A percentile compares a stretch with the other conserved stretches of the same genome.
These are phyloP conservation scores for Oscheius myriophilus DNA, from an alignment of 2,888 invertebrate genomes.

Conservation along the genomic window DNA sequence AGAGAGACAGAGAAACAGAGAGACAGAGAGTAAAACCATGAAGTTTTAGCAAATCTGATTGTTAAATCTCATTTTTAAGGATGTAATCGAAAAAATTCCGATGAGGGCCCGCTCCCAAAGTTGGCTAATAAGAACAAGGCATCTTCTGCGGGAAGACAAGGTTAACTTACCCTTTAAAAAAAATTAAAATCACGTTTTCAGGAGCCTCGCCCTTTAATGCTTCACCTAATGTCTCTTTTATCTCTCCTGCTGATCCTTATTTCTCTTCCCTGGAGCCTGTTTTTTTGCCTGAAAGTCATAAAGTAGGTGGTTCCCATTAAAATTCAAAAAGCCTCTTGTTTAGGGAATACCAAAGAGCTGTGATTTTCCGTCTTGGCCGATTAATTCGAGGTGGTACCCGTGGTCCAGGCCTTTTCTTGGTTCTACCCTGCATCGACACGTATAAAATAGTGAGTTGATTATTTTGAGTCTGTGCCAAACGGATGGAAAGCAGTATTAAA, in stretches of 20 bases:
- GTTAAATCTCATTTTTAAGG: too few species aligned
- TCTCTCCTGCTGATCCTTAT: conserved; percentile 63
- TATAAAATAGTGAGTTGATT: conserved; percentile 75
- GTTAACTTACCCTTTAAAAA: conserved; percentile 41
- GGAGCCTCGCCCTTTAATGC: conserved; percentile 62
- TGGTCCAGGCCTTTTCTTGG: conserved; percentile 88
- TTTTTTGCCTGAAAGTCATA: conserved; percentile 67
- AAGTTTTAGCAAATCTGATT: too few species aligned
- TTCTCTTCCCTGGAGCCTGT: conserved; percentile 67
- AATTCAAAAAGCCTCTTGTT: conserved; percentile 24
- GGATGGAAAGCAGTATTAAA: too few species aligned
- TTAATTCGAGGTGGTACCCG: conserved; percentile 81
- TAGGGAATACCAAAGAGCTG: conserved; percentile 79
- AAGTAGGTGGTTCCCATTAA: conserved; percentile 52
- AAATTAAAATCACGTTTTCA: conserved; percentile 19
- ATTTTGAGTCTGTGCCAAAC: too few species aligned
- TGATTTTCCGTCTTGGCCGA: conserved; percentile 87
- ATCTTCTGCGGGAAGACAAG: conserved; percentile 67
- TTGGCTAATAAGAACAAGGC: conserved; percentile 69
- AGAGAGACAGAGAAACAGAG: too few species aligned
- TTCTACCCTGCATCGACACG: conserved; percentile 87
- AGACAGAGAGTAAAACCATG: too few species aligned
- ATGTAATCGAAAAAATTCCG: conserved; percentile 69
- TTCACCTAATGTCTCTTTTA: conserved; percentile 59
- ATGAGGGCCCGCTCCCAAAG: conserved; percentile 69